These are phyloP conservation scores for Sigmodon hispidus DNA, from an alignment of 2,113 vertebrate species.

Conservation along the genomic window DNA sequence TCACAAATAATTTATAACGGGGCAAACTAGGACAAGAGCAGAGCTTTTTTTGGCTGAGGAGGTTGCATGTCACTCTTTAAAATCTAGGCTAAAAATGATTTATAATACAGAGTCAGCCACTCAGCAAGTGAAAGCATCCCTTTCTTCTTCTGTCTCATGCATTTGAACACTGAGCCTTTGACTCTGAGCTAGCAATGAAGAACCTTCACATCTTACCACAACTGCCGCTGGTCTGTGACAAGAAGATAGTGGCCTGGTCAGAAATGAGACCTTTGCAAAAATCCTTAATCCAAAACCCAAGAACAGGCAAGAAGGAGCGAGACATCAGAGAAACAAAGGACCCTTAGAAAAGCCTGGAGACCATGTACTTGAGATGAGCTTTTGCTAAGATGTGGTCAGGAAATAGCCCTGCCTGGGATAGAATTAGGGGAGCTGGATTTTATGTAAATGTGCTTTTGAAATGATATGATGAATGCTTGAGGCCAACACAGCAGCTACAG, in stretches of 20 bases:
- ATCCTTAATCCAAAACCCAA: neutral
- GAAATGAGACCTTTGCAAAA: neutral
- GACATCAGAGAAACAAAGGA: neutral
- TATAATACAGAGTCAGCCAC: slow-evolving; percentile 69
- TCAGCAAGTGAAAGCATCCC: slow-evolving; percentile 49
- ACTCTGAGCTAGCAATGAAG: neutral
- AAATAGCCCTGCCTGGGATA: neutral
- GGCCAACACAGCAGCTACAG: neutral
- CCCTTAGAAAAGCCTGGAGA: neutral
- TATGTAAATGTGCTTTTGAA: neutral
- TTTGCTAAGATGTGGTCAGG: neutral
- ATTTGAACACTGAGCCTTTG: slow-evolving; percentile 52
- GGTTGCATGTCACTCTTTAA: slow-evolving; percentile 74
- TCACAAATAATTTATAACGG: slow-evolving; percentile 78
- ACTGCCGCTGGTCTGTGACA: neutral
- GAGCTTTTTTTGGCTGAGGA: slow-evolving; percentile 71
- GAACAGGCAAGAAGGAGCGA: neutral
- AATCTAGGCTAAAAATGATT: slow-evolving; percentile 79
- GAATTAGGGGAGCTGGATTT: neutral
- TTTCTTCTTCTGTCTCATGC: slow-evolving; percentile 57
- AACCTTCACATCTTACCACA: neutral
- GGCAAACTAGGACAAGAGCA: slow-evolving; percentile 71
- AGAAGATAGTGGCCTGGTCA: neutral
- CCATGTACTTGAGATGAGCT: neutral
- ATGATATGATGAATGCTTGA: neutral